Evolutionary conservation across 2,888 invertebrate species (phyloP).

Genomic region (Himalopsyche tibetana): DNA sequence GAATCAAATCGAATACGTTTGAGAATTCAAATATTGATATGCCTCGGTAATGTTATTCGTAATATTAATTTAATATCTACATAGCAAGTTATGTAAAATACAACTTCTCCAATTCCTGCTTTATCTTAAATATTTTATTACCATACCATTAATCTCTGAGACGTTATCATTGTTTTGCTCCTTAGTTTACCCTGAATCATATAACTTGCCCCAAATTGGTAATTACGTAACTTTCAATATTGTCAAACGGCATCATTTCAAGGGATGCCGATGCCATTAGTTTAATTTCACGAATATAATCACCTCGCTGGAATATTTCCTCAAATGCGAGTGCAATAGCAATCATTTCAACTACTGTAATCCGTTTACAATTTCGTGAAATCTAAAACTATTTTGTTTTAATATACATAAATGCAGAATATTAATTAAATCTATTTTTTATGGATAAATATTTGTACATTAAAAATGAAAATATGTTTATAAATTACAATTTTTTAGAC

Average conservation of each 20-base stretch:
- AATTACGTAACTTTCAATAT: constrained; percentile 61
- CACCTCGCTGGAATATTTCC: too few relatives aligned
- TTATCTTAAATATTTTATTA: constrained; percentile 62
- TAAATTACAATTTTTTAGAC: too few relatives aligned
- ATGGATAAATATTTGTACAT: too few relatives aligned
- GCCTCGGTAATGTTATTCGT: neutral
- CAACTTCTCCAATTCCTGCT: constrained; percentile 48
- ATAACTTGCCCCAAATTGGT: constrained; percentile 59
- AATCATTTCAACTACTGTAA: too few relatives aligned
- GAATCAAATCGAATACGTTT: neutral
- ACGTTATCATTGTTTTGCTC: constrained; percentile 61
- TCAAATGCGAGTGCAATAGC: too few relatives aligned
- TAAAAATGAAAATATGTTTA: too few relatives aligned
- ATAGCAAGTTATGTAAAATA: constrained; percentile 8
- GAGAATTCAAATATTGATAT: neutral
- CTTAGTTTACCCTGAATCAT: constrained; percentile 60
- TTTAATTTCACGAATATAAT: too few relatives aligned
- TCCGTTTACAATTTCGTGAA: too few relatives aligned
- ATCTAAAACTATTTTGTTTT: too few relatives aligned
- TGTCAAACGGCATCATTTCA: constrained; percentile 23
- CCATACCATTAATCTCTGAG: constrained; percentile 60
- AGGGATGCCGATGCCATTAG: neutral
- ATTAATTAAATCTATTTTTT: too few relatives aligned
- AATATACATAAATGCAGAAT: too few relatives aligned
- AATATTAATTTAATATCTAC: neutral